These are phyloP conservation scores for Oreochromis aureus DNA, from an alignment of 2,113 vertebrate species.

Conservation along the genomic window DNA sequence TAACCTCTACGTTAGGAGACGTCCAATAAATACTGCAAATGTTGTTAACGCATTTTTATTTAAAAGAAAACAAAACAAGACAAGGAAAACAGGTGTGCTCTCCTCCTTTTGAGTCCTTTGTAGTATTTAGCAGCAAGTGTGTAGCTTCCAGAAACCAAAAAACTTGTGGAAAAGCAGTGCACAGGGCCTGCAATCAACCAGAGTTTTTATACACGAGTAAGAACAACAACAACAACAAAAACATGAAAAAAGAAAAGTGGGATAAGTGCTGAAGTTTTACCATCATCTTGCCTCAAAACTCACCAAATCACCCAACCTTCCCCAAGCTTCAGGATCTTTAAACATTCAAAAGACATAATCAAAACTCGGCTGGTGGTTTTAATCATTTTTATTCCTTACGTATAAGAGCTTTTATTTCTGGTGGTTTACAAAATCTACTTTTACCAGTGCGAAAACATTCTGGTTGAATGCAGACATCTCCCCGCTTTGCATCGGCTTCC, in stretches of 20 bases:
- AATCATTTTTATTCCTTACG: background rate
- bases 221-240: background rate
- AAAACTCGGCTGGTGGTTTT: constrained; percentile 21
- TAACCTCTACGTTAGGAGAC: constrained; percentile 47
- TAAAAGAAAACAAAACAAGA: constrained; percentile 19
- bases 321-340: background rate
- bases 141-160: constrained; percentile 39
- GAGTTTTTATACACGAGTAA: constrained; percentile 7
- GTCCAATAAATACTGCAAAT: constrained; percentile 76
- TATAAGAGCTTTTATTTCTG: background rate
- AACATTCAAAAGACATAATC: constrained; percentile 11
- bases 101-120: constrained; percentile 30
- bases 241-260: background rate
- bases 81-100: background rate
- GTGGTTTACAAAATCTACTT: background rate
- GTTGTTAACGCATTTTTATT: constrained; percentile 59
- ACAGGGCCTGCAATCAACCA: constrained; percentile 20
- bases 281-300: background rate
- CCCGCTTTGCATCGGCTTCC: background rate
- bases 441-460: constrained; percentile 26
- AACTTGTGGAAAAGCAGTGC: background rate
- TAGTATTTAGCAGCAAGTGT: constrained; percentile 54
- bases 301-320: background rate
- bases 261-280: constrained; percentile 1
- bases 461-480: constrained; percentile 22